Percentiles rank a stretch among this genome's conserved stretches.
Evolutionary conservation across 2,113 vertebrate species (phyloP).

Genomic region (Taurulus bubalis): DNA sequence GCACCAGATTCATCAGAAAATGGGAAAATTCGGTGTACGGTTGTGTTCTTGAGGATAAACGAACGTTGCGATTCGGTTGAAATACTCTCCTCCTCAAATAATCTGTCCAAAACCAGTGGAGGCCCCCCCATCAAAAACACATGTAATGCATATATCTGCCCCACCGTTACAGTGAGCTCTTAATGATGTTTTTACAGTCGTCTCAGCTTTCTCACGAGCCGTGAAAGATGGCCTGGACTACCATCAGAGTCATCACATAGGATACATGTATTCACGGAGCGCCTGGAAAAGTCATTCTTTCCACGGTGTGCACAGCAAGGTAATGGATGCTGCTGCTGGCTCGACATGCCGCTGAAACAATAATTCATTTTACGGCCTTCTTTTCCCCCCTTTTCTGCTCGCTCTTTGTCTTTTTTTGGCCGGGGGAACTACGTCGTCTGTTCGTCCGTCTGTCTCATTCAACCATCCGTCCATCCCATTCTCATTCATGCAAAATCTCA

Average conservation of each 20-base stretch:
- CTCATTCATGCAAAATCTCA: too few relatives aligned
- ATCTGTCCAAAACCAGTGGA: background rate
- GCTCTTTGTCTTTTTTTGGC: background rate
- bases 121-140: background rate
- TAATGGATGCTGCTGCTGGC: conserved; percentile 18
- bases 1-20: background rate
- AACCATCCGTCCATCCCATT: too few relatives aligned
- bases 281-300: conserved; percentile 47
- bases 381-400: background rate
- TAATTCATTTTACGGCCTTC: background rate
- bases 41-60: background rate
- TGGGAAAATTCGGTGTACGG: too few relatives aligned
- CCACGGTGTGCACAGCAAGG: conserved; percentile 23
- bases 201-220: background rate
- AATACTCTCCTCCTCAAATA: background rate
- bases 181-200: background rate
- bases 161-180: background rate
- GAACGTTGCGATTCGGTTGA: background rate
- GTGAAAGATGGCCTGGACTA: conserved; percentile 14
- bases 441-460: too few relatives aligned
- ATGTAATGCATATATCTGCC: background rate
- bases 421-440: background rate
- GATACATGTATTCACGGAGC: conserved; percentile 8
- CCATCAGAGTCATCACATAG: background rate
- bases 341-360: conserved; percentile 4